Conservation (phyloP, 2,888 invertebrate genomes). For the Epinotia brunnichana region DNA sequence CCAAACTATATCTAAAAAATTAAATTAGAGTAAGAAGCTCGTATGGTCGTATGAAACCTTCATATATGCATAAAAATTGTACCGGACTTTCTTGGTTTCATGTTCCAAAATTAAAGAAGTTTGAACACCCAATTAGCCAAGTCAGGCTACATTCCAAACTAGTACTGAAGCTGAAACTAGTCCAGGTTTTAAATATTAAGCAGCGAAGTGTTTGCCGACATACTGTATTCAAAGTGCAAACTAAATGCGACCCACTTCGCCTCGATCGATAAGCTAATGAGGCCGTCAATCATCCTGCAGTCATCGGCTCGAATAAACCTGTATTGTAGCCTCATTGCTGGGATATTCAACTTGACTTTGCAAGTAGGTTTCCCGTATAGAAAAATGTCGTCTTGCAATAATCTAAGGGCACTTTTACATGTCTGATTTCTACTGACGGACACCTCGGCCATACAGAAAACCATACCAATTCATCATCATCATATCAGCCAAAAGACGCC, state of each 20-base stretch:
- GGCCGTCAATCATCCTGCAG: slow-evolving; percentile 28
- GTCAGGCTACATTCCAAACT: slow-evolving; percentile 1
- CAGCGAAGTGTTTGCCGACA: not conserved
- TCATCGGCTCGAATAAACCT: slow-evolving; percentile 22
- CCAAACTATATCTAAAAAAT: too few relatives aligned
- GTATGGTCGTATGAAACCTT: too few relatives aligned
- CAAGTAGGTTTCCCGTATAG: too few relatives aligned
- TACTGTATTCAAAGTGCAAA: slow-evolving; percentile 23
- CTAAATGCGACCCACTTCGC: slow-evolving; percentile 26
- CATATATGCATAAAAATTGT: not conserved
- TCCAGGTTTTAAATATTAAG: slow-evolving; percentile 3
- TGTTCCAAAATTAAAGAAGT: not conserved
- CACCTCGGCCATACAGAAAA: too few relatives aligned
- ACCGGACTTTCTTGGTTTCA: not conserved
- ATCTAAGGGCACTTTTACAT: too few relatives aligned
- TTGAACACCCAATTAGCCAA: not conserved
- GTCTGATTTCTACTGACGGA: too few relatives aligned
- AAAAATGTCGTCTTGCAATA: too few relatives aligned
- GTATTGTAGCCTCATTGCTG: not conserved
- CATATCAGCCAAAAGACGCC: too few relatives aligned
- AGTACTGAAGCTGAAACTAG: not conserved
- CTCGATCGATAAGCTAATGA: slow-evolving; percentile 31
- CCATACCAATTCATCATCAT: too few relatives aligned
- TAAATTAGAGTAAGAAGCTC: too few relatives aligned
- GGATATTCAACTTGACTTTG: too few relatives aligned